Conservation (phyloP, 1,140 invertebrate species). For the Eupeodes corollae region DNA sequence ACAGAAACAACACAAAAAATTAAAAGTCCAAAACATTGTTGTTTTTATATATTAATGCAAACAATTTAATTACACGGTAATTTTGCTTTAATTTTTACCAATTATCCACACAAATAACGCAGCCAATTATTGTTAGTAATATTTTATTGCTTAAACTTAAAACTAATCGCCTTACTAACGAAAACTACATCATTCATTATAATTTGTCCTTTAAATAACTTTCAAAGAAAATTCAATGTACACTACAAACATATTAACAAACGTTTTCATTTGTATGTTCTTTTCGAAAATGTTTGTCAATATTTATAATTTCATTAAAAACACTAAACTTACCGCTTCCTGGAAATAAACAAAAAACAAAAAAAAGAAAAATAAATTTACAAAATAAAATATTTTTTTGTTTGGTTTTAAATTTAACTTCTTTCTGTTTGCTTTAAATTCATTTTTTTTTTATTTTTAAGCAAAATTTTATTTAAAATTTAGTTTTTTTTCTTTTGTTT, state of each 20-base stretch:
- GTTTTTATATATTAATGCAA: no score
- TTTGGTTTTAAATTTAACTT: neutral
- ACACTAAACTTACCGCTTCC: slow-evolving; percentile 36
- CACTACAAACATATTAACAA: no score
- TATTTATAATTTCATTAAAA: neutral
- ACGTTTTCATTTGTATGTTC: neutral
- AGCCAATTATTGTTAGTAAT: neutral
- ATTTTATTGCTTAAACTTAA: neutral
- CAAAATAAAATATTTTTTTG: neutral
- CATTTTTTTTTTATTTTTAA: no score
- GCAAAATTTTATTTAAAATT: no score
- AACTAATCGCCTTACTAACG: neutral
- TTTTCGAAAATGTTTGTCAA: no score
- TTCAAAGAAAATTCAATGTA: no score
- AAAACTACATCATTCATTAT: neutral
- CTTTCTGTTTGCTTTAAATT: no score
- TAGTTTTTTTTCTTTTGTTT: no score
- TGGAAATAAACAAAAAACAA: slow-evolving; percentile 36
- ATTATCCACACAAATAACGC: neutral
- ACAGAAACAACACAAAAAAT: no score
- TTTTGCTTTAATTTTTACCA: neutral
- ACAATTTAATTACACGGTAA: no score
- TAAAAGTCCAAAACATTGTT: no score
- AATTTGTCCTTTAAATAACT: neutral
- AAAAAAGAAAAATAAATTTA: slow-evolving; percentile 29